Conservation (phyloP, 1,140 invertebrate species). For the Brachystomella parvula region DNA sequence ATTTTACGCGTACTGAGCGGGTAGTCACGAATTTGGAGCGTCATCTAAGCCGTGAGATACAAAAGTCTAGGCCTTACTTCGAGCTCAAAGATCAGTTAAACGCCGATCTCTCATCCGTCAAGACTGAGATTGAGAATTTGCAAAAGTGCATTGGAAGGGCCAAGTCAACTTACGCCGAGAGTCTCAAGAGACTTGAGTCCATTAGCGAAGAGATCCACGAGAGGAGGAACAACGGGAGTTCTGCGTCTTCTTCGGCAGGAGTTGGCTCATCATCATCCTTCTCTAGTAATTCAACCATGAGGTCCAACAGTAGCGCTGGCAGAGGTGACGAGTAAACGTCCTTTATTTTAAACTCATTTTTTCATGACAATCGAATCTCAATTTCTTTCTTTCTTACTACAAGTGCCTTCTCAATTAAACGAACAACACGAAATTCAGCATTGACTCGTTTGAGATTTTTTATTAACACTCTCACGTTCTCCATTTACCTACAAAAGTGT, state of each 20-base stretch:
- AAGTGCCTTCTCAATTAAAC: no score
- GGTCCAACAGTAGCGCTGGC: background rate
- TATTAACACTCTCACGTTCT: background rate
- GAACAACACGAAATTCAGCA: background rate
- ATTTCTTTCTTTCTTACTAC: background rate
- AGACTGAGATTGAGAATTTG: slow-evolving; percentile 44
- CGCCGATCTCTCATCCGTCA: slow-evolving; percentile 44
- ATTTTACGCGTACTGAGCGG: slow-evolving; percentile 68
- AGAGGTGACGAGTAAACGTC: no score
- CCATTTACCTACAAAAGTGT: background rate
- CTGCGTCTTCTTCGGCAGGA: slow-evolving; percentile 2
- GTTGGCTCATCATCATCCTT: slow-evolving; percentile 6
- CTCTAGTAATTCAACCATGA: background rate
- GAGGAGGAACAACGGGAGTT: slow-evolving; percentile 52
- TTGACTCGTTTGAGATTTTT: background rate
- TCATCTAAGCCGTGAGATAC: slow-evolving; percentile 64
- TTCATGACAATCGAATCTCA: background rate
- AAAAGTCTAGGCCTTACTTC: slow-evolving; percentile 60
- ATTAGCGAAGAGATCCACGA: slow-evolving; percentile 53
- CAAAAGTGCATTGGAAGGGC: slow-evolving; percentile 44
- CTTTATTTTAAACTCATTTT: no score
- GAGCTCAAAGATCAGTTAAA: slow-evolving; percentile 47
- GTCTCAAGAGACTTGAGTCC: slow-evolving; percentile 47
- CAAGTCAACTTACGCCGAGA: slow-evolving; percentile 46
- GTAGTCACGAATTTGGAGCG: slow-evolving; percentile 67